Percentiles rank a stretch among this genome's conserved stretches.
These are phyloP conservation scores for Heliconius ethilla DNA, from an alignment of 2,888 invertebrate genomes.

Conservation along the genomic window DNA sequence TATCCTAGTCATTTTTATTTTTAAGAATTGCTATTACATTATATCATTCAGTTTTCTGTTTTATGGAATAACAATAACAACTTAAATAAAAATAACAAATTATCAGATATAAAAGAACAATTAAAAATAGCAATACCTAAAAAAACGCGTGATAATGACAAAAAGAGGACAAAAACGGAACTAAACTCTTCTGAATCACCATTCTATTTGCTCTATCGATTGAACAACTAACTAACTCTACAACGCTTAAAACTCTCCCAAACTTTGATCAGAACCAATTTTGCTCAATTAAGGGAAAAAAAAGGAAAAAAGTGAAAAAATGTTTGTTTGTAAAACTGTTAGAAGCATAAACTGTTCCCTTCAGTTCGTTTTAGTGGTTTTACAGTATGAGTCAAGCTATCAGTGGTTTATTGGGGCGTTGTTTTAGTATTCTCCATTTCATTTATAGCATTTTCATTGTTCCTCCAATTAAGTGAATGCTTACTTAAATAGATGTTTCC, in stretches of 20 bases:
- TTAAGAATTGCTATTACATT: no score
- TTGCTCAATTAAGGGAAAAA: neutral
- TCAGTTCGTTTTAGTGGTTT: slow-evolving; percentile 6
- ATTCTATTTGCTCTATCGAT: slow-evolving; percentile 1
- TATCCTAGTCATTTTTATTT: no score
- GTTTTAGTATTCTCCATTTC: neutral
- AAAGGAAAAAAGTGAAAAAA: neutral
- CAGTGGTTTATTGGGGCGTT: neutral
- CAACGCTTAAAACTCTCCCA: slow-evolving; percentile 11
- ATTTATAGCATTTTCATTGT: neutral
- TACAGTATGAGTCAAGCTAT: neutral
- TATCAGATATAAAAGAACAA: no score
- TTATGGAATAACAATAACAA: neutral
- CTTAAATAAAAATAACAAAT: neutral
- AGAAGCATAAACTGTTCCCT: slow-evolving; percentile 13
- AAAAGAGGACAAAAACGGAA: neutral
- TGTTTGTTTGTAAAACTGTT: slow-evolving; percentile 15
- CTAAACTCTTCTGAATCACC: neutral
- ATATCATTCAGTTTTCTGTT: no score
- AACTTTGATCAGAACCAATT: slow-evolving; percentile 18
- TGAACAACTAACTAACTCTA: slow-evolving; percentile 1
- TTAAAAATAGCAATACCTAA: neutral
- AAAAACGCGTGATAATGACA: neutral
- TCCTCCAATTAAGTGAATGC: neutral
- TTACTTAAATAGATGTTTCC: neutral